Conservation (phyloP, 2,888 invertebrate genomes). For the Keiferia lycopersicella region DNA sequence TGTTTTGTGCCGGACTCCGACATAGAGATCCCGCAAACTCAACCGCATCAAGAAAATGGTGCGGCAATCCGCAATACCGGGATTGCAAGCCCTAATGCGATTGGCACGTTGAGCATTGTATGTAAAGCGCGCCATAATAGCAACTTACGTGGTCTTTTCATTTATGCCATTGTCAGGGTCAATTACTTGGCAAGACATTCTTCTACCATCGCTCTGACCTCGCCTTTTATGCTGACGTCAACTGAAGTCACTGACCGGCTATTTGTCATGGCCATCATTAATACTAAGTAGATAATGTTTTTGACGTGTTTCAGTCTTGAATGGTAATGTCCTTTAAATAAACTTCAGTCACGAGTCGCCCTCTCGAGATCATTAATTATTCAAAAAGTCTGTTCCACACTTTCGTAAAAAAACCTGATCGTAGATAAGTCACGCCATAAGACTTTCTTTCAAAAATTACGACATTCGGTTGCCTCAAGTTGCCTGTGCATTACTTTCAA, state of each 20-base stretch:
- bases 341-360: background rate
- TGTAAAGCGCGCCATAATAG: slow-evolving; percentile 22
- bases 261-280: background rate
- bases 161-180: slow-evolving; percentile 25
- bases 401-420: slow-evolving; percentile 14
- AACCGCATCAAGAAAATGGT: too few relatives aligned
- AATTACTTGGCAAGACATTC: slow-evolving; percentile 17
- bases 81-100: background rate
- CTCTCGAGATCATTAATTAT: slow-evolving; percentile 7
- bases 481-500: background rate
- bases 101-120: slow-evolving; percentile 16
- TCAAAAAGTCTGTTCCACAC: background rate
- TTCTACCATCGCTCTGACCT: slow-evolving; percentile 5
- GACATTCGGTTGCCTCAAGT: background rate
- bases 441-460: slow-evolving; percentile 16
- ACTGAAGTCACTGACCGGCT: background rate
- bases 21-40: too few relatives aligned
- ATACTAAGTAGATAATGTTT: background rate
- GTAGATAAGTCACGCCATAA: slow-evolving; percentile 13
- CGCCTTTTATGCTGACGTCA: background rate
- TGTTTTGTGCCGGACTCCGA: too few relatives aligned
- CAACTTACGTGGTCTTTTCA: slow-evolving; percentile 15
- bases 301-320: background rate
- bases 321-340: background rate
- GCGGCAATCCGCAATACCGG: too few relatives aligned